Evolutionary conservation across 2,888 invertebrate species (phyloP).

Genomic region (Pseudoips prasinana): DNA sequence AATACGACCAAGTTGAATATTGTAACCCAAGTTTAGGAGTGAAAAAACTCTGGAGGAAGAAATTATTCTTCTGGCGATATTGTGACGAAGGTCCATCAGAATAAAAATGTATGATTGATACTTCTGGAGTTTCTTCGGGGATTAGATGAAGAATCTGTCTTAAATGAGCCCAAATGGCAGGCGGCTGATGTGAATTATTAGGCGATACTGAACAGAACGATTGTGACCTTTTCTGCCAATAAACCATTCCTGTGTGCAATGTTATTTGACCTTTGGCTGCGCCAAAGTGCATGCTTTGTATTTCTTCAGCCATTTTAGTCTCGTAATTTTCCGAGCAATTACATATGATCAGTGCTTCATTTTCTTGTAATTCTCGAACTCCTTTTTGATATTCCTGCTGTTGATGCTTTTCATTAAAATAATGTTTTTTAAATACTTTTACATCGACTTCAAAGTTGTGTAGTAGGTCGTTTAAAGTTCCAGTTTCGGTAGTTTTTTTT

Average conservation of each 20-base stretch:
- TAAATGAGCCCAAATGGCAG: conserved; percentile 10
- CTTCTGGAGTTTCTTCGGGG: conserved; percentile 14
- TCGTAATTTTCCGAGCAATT: conserved; percentile 32
- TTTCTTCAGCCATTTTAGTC: conserved; percentile 21
- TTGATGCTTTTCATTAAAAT: conserved; percentile 22
- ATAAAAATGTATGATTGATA: conserved; percentile 24
- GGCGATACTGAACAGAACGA: conserved; percentile 25
- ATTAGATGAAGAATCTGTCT: conserved; percentile 19
- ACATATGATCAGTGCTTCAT: conserved; percentile 18
- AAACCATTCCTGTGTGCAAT: conserved; percentile 28
- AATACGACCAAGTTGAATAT: conserved; percentile 30
- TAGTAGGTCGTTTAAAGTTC: conserved; percentile 10
- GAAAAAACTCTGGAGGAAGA: conserved; percentile 21
- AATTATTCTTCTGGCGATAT: conserved; percentile 32
- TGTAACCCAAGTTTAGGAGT: conserved; percentile 14
- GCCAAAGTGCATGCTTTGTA: conserved; percentile 33
- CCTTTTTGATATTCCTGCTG: conserved; percentile 20
- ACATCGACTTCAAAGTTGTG: conserved; percentile 4
- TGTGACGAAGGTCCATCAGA: conserved; percentile 32
- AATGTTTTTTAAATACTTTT: too few species aligned
- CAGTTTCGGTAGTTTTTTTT: too few species aligned
- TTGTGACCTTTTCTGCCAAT: conserved; percentile 13
- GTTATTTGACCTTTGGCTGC: conserved; percentile 23
- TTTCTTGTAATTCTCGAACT: conserved; percentile 11
- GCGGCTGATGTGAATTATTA: conserved; percentile 20